Evolutionary conservation across 92 coral and sea anemone genomes (phyloP).

Genomic region (Porites divaricata): DNA sequence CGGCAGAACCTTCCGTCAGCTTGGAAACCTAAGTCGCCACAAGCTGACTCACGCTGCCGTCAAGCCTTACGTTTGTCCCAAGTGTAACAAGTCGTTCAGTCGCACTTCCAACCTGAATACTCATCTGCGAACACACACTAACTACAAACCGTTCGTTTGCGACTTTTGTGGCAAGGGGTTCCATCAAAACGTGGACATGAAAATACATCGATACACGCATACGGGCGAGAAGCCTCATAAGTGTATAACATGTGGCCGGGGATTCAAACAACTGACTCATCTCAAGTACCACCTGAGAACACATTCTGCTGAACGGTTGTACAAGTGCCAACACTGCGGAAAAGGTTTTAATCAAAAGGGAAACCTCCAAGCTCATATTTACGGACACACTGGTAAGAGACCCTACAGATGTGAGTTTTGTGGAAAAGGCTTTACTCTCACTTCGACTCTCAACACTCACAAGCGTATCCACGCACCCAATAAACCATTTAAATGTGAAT

Average conservation of each 20-base stretch:
- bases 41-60: constrained; percentile 68
- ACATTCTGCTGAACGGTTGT: constrained; percentile 79
- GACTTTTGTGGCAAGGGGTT: constrained; percentile 85
- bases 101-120: constrained; percentile 79
- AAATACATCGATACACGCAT: constrained; percentile 87
- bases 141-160: constrained; percentile 74
- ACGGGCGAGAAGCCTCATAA: constrained; percentile 92
- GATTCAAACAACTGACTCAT: constrained; percentile 86
- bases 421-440: constrained; percentile 80
- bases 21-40: constrained; percentile 71
- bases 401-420: constrained; percentile 83
- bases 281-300: constrained; percentile 94
- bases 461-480: constrained; percentile 72
- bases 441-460: constrained; percentile 89
- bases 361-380: constrained; percentile 84
- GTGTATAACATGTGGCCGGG: constrained; percentile 84
- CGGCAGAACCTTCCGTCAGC: constrained; percentile 63
- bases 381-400: constrained; percentile 89
- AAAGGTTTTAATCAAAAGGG: constrained; percentile 94
- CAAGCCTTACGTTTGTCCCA: constrained; percentile 65
- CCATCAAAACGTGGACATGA: constrained; percentile 85
- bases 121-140: constrained; percentile 77
- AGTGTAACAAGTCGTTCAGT: constrained; percentile 80
- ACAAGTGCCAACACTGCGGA: constrained; percentile 85
- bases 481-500: constrained; percentile 79